Percentiles rank a stretch among this genome's conserved stretches.
Evolutionary conservation across 2,797 vertebrate genomes (phyloP).

Genomic region (Lepus oiostolus): DNA sequence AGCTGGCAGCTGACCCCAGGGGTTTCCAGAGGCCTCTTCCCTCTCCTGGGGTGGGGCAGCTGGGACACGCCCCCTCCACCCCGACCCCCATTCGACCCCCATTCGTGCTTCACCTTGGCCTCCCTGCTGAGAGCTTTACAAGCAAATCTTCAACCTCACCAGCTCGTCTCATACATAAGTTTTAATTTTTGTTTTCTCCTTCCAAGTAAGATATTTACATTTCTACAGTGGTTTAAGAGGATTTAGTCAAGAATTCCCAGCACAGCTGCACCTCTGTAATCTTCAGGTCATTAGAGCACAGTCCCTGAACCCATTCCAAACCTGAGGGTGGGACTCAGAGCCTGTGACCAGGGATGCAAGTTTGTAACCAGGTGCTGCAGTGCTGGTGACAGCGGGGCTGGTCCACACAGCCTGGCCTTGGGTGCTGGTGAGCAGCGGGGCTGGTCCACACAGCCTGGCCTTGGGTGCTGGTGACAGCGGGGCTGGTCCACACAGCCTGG

Average conservation of each 20-base stretch:
- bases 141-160: background rate
- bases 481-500: too few relatives aligned
- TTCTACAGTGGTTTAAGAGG: background rate
- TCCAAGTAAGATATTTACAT: background rate
- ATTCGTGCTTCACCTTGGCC: background rate
- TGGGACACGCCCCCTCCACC: too few relatives aligned
- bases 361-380: too few relatives aligned
- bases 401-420: too few relatives aligned
- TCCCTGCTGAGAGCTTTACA: background rate
- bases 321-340: background rate
- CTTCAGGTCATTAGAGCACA: background rate
- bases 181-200: constrained; percentile 28
- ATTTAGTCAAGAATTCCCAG: background rate
- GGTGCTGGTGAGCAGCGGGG: too few relatives aligned
- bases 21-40: accelerated
- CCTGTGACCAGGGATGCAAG: too few relatives aligned
- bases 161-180: background rate
- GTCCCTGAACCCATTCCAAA: background rate
- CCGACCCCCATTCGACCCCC: too few relatives aligned
- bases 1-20: background rate
- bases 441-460: too few relatives aligned
- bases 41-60: too few relatives aligned
- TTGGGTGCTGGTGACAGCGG: too few relatives aligned
- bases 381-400: background rate
- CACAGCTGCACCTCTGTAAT: background rate